Evolutionary conservation across 2,113 vertebrate species (phyloP).

Genomic region (Terrapene triunguis): DNA sequence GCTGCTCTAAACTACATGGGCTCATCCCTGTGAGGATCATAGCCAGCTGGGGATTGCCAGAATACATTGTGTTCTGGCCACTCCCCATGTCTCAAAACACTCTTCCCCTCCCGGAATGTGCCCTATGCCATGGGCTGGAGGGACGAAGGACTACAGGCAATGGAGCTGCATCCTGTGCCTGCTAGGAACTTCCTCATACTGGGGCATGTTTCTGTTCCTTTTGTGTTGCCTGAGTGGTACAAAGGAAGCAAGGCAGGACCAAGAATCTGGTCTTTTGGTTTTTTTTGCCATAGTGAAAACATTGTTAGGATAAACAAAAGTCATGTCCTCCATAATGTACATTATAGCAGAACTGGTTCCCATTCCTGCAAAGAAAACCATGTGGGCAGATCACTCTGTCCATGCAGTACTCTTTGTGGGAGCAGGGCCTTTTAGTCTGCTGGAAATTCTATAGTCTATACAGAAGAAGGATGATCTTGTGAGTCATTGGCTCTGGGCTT

Average conservation of each 20-base stretch:
- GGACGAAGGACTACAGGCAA: not conserved
- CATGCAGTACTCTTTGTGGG: not conserved
- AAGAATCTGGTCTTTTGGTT: not conserved
- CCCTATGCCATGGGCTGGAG: not conserved
- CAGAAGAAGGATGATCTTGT: not conserved
- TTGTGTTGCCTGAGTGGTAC: conserved; percentile 3
- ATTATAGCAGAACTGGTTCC: not conserved
- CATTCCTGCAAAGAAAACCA: not conserved
- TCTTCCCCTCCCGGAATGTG: not conserved
- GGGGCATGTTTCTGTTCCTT: not conserved
- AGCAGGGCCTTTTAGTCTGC: not conserved
- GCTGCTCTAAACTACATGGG: not conserved
- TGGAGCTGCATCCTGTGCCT: not conserved
- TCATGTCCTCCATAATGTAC: not conserved
- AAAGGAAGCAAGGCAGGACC: not conserved
- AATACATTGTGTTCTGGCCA: not conserved
- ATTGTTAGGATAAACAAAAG: not conserved
- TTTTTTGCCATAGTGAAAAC: not conserved
- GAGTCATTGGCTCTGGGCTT: not conserved
- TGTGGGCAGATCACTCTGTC: not conserved
- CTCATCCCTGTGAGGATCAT: not conserved
- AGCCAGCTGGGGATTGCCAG: not conserved
- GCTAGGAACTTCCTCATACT: not conserved
- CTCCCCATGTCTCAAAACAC: not conserved
- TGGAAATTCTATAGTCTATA: not conserved